Conservation (phyloP, 2,113 vertebrate genomes). For the Puma concolor region DNA sequence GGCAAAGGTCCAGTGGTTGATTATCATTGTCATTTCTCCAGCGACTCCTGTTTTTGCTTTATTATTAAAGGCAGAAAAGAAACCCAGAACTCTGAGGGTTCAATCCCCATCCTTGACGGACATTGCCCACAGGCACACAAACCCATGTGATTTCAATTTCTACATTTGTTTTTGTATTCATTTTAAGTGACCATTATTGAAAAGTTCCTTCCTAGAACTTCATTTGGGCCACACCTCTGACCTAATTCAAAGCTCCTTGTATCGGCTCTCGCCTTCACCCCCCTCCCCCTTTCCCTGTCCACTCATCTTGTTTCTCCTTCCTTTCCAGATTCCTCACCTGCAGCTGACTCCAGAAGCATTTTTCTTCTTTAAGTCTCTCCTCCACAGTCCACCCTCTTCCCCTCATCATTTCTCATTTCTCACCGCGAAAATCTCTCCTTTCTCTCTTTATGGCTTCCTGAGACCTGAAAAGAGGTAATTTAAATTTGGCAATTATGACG, state of each 20-base stretch:
- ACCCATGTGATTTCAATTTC: background rate
- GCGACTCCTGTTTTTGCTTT: background rate
- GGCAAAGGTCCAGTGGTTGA: background rate
- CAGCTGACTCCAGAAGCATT: background rate
- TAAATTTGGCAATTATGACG: conserved; percentile 35
- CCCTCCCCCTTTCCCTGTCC: accelerated
- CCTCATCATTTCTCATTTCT: conserved; percentile 35
- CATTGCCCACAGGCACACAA: background rate
- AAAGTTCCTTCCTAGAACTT: background rate
- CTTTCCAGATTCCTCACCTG: background rate
- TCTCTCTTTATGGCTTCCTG: conserved; percentile 26
- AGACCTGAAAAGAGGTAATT: conserved; percentile 56
- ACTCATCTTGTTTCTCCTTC: accelerated
- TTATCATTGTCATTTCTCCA: background rate
- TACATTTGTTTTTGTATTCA: background rate
- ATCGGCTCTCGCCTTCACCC: background rate
- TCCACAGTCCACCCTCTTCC: background rate
- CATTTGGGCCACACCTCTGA: background rate
- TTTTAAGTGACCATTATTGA: background rate
- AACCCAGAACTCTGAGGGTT: background rate
- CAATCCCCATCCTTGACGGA: background rate
- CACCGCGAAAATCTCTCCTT: background rate
- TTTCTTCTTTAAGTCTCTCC: background rate
- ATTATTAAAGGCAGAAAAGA: background rate
- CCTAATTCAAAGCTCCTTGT: background rate